Percentiles rank a stretch among this genome's conserved stretches.
Evolutionary conservation across 2,797 vertebrate species (phyloP).

Genomic region (Melanotaenia boesemani): DNA sequence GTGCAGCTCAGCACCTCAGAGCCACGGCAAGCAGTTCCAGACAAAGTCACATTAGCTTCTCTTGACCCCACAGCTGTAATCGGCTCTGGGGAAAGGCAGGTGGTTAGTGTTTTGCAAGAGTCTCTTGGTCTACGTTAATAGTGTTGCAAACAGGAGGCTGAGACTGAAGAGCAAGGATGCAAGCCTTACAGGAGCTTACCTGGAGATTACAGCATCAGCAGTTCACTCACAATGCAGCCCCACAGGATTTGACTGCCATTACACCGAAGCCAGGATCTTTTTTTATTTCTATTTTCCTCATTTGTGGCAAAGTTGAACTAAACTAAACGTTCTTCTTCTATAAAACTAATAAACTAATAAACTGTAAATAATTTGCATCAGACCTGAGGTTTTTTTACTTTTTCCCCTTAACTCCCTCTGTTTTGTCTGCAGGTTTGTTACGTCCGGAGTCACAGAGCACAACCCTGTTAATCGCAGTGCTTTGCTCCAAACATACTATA

Average conservation of each 20-base stretch:
- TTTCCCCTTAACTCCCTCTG: background rate
- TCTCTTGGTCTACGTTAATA: slow-evolving; percentile 54
- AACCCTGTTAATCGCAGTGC: background rate
- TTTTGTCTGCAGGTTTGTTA: background rate
- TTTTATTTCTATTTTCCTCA: background rate
- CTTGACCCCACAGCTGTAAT: slow-evolving; percentile 71
- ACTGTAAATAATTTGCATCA: no score
- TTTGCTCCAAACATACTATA: background rate
- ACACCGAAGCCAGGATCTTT: background rate
- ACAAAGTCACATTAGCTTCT: slow-evolving; percentile 77
- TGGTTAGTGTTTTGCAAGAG: slow-evolving; percentile 44
- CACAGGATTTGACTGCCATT: slow-evolving; percentile 40
- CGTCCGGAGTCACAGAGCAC: background rate
- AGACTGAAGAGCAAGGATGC: slow-evolving; percentile 46
- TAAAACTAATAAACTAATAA: no score
- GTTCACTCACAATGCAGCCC: slow-evolving; percentile 51
- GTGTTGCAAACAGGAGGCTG: slow-evolving; percentile 35
- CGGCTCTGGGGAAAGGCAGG: slow-evolving; percentile 48
- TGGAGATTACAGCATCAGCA: slow-evolving; percentile 74
- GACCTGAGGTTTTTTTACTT: no score
- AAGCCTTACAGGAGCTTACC: slow-evolving; percentile 66
- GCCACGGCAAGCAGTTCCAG: slow-evolving; percentile 48
- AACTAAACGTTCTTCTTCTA: no score
- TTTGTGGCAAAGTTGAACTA: background rate
- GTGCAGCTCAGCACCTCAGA: slow-evolving; percentile 41